Percentiles rank a stretch among this genome's conserved stretches.
These are phyloP conservation scores for Ophion ellenae DNA, from an alignment of 2,888 invertebrate species.

Conservation along the genomic window DNA sequence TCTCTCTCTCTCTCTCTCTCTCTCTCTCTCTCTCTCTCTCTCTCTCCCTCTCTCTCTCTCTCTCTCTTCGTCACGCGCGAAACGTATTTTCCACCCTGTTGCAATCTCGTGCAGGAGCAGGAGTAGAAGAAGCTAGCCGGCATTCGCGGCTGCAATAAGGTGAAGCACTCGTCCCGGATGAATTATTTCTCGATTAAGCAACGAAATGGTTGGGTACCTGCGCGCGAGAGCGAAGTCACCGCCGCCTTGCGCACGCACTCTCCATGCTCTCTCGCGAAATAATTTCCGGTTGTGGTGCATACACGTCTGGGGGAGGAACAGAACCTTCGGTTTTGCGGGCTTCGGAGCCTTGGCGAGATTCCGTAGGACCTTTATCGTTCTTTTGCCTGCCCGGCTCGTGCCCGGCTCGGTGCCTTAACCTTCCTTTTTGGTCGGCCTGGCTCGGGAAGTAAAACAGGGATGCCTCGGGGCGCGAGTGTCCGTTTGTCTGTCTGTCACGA, in stretches of 20 bases:
- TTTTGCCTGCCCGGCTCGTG: too few relatives aligned
- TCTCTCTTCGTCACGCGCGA: background rate
- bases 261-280: constrained; percentile 8
- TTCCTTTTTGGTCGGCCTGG: too few relatives aligned
- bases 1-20: constrained; percentile 2
- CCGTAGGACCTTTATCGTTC: too few relatives aligned
- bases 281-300: constrained; percentile 48
- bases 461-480: too few relatives aligned
- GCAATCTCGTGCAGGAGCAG: constrained; percentile 49
- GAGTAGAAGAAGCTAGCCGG: background rate
- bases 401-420: too few relatives aligned
- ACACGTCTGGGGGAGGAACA: constrained; percentile 19
- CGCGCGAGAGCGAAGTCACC: too few relatives aligned
- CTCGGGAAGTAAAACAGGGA: too few relatives aligned
- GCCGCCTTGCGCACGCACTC: too few relatives aligned
- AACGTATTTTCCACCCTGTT: constrained; percentile 55
- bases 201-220: constrained; percentile 46
- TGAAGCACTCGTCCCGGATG: constrained; percentile 49
- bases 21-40: constrained; percentile 14
- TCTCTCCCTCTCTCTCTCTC: constrained; percentile 20
- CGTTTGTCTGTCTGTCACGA: too few relatives aligned
- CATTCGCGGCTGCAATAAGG: constrained; percentile 25
- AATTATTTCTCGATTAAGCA: constrained; percentile 69
- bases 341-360: constrained; percentile 1
- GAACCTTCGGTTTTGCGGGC: constrained; percentile 29